These are phyloP conservation scores for Malurus melanocephalus DNA, from an alignment of 2,113 vertebrate species.

Conservation along the genomic window DNA sequence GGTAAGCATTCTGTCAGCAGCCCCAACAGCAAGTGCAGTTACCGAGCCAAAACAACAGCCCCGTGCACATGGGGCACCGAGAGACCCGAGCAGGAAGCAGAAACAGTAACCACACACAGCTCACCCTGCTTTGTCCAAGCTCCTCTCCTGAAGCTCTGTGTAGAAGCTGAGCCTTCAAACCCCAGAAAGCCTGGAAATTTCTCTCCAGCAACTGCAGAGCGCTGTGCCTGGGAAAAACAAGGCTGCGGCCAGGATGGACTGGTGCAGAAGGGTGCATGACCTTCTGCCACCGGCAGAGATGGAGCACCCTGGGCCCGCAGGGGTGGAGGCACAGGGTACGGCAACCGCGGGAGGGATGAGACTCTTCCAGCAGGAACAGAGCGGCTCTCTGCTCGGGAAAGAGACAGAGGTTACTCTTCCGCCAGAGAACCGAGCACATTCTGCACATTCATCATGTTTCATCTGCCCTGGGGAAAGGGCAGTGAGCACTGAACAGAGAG, in stretches of 20 bases:
- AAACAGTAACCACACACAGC: background rate
- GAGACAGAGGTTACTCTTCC: background rate
- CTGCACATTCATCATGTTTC: background rate
- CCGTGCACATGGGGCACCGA: rapidly evolving
- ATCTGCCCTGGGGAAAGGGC: background rate
- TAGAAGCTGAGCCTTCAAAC: background rate
- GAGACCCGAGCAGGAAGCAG: rapidly evolving
- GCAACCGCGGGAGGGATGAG: background rate
- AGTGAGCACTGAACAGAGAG: rapidly evolving
- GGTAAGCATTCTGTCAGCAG: background rate
- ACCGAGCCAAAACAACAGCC: background rate
- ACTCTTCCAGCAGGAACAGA: background rate
- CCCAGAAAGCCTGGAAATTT: background rate
- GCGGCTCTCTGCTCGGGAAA: background rate
- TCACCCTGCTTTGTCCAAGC: background rate
- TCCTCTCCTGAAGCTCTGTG: background rate
- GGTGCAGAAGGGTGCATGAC: background rate
- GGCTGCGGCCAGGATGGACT: background rate
- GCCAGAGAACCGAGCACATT: background rate
- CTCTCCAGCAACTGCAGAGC: background rate
- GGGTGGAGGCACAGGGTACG: background rate
- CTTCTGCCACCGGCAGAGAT: background rate
- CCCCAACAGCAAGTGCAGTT: rapidly evolving
- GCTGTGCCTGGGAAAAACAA: background rate
- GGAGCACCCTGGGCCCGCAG: background rate